Evolutionary conservation across 1,140 invertebrate species (phyloP).

Genomic region (Steinernema khuongi): DNA sequence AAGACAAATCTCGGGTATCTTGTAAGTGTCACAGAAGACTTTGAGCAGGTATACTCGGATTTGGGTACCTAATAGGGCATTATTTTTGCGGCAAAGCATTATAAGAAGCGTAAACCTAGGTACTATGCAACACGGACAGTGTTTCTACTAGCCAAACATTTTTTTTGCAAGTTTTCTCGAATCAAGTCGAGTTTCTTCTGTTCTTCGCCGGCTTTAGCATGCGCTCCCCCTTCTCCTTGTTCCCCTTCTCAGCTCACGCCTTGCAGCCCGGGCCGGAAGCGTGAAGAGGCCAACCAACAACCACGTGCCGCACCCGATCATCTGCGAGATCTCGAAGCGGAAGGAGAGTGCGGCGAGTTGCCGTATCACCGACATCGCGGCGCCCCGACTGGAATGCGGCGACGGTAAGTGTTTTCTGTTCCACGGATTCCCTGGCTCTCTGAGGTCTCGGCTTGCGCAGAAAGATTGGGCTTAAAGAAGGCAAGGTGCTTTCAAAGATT

Average conservation of each 20-base stretch:
- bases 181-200: neutral
- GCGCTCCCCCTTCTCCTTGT: neutral
- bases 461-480: too few species aligned
- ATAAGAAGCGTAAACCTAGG: too few species aligned
- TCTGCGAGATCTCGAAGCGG: neutral
- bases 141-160: too few species aligned
- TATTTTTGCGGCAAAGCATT: too few species aligned
- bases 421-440: neutral
- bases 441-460: too few species aligned
- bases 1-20: too few species aligned
- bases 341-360: slow-evolving; percentile 9
- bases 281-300: neutral
- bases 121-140: too few species aligned
- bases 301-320: neutral
- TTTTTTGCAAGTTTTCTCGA: neutral
- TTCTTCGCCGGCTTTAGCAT: neutral
- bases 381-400: neutral
- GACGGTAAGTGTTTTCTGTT: neutral
- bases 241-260: neutral
- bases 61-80: too few species aligned
- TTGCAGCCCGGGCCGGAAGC: neutral
- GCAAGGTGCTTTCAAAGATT: too few species aligned
- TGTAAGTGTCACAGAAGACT: too few species aligned
- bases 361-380: neutral
- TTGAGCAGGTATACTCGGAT: too few species aligned